Percentiles rank a stretch among this genome's conserved stretches.
phyloP scores from a whole-genome alignment of 64 coral and sea anemone genomes.

The Stichodactyla mertensii region DNA sequence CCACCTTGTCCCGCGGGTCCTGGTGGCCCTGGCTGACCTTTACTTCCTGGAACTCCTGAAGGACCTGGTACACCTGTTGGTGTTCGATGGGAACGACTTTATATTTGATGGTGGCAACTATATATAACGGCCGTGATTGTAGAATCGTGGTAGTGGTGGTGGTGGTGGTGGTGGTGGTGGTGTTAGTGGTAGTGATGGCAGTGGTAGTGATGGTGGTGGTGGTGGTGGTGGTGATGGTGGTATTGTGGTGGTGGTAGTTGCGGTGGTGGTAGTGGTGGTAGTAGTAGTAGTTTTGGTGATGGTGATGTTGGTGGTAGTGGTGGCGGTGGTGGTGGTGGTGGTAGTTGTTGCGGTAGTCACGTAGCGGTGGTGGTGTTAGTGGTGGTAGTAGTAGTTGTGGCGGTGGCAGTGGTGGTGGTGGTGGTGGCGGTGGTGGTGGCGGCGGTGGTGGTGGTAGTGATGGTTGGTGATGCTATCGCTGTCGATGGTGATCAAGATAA shows the following conservation, averaged over 20 bases:
- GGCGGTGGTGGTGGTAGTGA: neutral
- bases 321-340: too few species aligned
- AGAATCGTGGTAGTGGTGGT: too few species aligned
- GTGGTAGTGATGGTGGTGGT: neutral
- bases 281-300: too few species aligned
- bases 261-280: too few species aligned
- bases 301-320: neutral
- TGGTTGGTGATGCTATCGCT: too few species aligned
- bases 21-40: neutral
- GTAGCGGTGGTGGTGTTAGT: too few species aligned
- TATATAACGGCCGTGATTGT: too few species aligned
- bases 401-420: too few species aligned
- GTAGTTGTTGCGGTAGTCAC: too few species aligned
- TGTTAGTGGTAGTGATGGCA: neutral
- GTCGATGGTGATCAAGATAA: too few species aligned
- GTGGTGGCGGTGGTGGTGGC: neutral
- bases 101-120: too few species aligned
- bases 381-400: too few species aligned
- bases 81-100: neutral
- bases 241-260: neutral
- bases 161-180: neutral
- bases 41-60: neutral
- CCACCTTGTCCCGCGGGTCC: constrained; percentile 2
- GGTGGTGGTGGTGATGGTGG: neutral
- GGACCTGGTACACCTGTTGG: neutral